Evolutionary conservation across 2,888 invertebrate genomes (phyloP).

Genomic region (Phortica okadai): DNA sequence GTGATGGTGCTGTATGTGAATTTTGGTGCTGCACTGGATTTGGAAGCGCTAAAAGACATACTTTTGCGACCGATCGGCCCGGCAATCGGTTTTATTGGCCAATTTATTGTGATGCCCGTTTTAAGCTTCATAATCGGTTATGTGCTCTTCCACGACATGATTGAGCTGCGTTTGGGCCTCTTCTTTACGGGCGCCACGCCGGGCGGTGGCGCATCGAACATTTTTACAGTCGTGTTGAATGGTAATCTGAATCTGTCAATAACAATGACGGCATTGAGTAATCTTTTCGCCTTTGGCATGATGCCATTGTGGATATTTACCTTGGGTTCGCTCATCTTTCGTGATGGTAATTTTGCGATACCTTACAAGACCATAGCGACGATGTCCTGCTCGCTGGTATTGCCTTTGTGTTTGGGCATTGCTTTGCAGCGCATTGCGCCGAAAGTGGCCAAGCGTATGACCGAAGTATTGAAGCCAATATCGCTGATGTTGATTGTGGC

Average conservation of each 20-base stretch:
- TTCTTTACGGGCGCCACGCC: constrained; percentile 93
- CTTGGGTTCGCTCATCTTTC: constrained; percentile 85
- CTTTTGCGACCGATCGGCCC: constrained; percentile 86
- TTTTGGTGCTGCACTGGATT: constrained; percentile 90
- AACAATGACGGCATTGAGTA: constrained; percentile 94
- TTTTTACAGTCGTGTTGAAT: constrained; percentile 92
- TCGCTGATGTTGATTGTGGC: constrained; percentile 86
- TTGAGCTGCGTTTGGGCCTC: constrained; percentile 86
- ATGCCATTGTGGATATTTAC: constrained; percentile 94
- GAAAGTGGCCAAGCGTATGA: constrained; percentile 82
- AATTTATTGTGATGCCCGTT: constrained; percentile 89
- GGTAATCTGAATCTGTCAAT: constrained; percentile 94
- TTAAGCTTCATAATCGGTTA: constrained; percentile 84
- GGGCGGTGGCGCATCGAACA: constrained; percentile 94
- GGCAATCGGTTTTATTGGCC: constrained; percentile 85
- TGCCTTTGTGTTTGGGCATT: constrained; percentile 84
- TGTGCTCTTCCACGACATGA: constrained; percentile 81
- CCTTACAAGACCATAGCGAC: constrained; percentile 86
- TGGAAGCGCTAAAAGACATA: constrained; percentile 82
- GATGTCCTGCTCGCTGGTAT: constrained; percentile 84
- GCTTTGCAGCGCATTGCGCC: constrained; percentile 82
- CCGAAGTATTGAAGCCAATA: constrained; percentile 87
- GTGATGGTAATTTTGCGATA: constrained; percentile 82
- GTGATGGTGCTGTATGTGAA: constrained; percentile 89
- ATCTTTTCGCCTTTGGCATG: constrained; percentile 90